Base-by-base conservation (phyloP, 2,888 invertebrate genomes). In the Eurytoma adleriae region DNA sequence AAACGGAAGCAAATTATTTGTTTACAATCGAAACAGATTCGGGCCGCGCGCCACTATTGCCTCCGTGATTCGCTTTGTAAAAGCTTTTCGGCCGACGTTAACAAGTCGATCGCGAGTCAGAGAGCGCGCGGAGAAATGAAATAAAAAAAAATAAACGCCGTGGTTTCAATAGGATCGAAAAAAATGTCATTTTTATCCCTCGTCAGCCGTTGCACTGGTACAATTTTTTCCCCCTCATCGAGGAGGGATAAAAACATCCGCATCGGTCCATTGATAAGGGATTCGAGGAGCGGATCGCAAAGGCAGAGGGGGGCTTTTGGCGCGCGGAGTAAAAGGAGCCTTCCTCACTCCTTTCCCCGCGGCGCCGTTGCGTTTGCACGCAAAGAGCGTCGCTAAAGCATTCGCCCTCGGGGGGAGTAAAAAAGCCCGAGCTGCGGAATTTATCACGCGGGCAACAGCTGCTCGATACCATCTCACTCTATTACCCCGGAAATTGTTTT, bases 401-500 rank as follows among this genome's bases (percentile, higher is more conserved):
- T n/a, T 50, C 18, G n/a, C 56, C 57, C 27, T 27, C 18, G 13
- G 24, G 13, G 27, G 54, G 13, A 30, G 24, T 57, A 67, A 69
- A 40, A 76, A 69, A 62, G 61, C 27, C 20, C 5, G n/a, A 18
- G 69, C 30, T 20, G 40, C 52, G 59, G 56, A 79, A 79, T 79
- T 79, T 79, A 79, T 74, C 64, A 61, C 75, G 24, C 57, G 27
- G 62, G 73, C 69, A 73, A 62, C 73, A 79, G 69, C 69, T 74
- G 73, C 50, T 74, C 69, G 57, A 79, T 70, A 74, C 69, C 48
- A 74, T 79, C 78, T 59, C 72, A 57, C 64, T 68, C 78, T 64
- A 73, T 79, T 73, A 69, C 13, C 54, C 74, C 56, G 62, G 69
- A 79, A 78, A 79, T 74, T 79, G 74, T 79, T 74, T 74, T 73